These are phyloP conservation scores for Meriones psammophilus DNA, from an alignment of 2,797 vertebrate genomes.

Conservation along the genomic window DNA sequence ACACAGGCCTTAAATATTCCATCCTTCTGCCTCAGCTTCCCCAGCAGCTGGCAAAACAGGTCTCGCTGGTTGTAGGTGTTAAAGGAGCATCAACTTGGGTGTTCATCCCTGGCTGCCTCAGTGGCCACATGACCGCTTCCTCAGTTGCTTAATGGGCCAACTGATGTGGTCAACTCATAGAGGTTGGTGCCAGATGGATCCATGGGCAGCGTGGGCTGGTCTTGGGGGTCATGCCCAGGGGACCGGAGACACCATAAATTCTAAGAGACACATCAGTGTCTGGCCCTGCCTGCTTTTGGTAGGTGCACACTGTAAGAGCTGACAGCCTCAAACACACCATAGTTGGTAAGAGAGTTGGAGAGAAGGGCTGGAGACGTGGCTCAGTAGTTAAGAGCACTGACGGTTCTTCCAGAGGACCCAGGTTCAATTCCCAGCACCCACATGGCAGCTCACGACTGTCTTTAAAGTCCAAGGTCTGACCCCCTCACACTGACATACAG, in stretches of 20 bases:
- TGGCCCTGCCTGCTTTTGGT: not conserved
- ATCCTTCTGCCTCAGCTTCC: not conserved
- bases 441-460: not conserved
- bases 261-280: not conserved
- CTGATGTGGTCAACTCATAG: not conserved
- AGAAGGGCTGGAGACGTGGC: not conserved
- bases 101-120: not conserved
- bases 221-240: not conserved
- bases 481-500: not conserved
- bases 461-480: not conserved
- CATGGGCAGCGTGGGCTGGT: not conserved
- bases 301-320: not conserved
- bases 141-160: accelerated
- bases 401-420: not conserved
- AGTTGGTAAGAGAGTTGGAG: not conserved
- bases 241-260: not conserved
- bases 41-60: not conserved
- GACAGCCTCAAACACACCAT: not conserved
- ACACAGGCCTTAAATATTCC: too few species aligned
- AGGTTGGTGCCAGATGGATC: not conserved
- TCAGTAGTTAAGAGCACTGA: not conserved
- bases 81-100: not conserved
- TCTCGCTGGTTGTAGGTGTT: not conserved
- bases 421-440: not conserved
- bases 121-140: not conserved